These are phyloP conservation scores for Trachymyrmex septentrionalis DNA, from an alignment of 1,140 invertebrate genomes.

Conservation along the genomic window DNA sequence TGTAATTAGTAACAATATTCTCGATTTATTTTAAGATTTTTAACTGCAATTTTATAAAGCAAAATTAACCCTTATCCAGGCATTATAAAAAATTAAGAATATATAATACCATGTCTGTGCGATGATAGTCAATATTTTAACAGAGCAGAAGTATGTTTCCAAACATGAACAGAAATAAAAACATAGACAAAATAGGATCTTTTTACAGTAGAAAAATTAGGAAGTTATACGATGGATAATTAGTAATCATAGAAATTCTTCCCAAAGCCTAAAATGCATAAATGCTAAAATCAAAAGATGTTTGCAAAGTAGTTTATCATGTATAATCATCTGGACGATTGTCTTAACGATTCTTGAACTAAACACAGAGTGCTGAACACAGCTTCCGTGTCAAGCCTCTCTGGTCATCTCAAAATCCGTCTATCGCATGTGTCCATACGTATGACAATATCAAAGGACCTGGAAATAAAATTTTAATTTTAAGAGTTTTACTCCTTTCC, in stretches of 20 bases:
- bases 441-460: conserved; percentile 76
- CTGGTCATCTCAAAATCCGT: conserved; percentile 76
- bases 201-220: conserved; percentile 6
- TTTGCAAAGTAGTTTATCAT: conserved; percentile 65
- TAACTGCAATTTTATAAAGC: conserved; percentile 5
- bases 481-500: conserved; percentile 72
- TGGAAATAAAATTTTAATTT: conserved; percentile 78
- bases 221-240: conserved; percentile 14
- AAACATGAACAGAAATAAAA: conserved; percentile 9
- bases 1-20: not conserved
- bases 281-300: conserved; percentile 71
- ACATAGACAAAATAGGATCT: not conserved
- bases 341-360: conserved; percentile 69
- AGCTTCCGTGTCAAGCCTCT: conserved; percentile 75
- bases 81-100: conserved; percentile 48
- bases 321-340: conserved; percentile 67
- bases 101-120: conserved; percentile 36
- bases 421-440: conserved; percentile 69
- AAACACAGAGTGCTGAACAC: conserved; percentile 69
- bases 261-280: conserved; percentile 45
- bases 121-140: conserved; percentile 24
- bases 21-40: not conserved
- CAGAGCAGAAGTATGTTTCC: not conserved
- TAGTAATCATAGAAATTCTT: conserved; percentile 35
- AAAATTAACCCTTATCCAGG: conserved; percentile 79